Base-by-base conservation (phyloP, 2,888 invertebrate species). In the Plebejus anna region DNA sequence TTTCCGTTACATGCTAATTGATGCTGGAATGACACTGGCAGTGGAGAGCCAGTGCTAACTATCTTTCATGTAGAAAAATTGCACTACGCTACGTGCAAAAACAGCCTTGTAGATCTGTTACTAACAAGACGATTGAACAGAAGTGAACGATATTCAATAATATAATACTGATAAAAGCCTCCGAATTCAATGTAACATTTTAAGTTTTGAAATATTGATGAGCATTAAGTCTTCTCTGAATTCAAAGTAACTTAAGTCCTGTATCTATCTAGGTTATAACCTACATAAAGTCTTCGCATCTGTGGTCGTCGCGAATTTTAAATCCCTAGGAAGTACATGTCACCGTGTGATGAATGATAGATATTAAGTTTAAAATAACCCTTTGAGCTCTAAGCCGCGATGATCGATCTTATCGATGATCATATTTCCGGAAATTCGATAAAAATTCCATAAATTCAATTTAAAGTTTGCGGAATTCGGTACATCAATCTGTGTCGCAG, bases 401-500 rank as follows among this genome's bases (percentile, higher is more conserved):
- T 66, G 66, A 66, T 66, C 32, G 66, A 66, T 66, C 66, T 66
- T 32, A 36, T 66, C 13, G 66, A 13, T 66, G 32, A 66, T 61
- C 61, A 32, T 66, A 36, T 36, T 32, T 11, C 13, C 13, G 32
- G 13, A 36, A 36, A 66, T 66, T 36, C 66, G 66, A 66, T 32
- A 66, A 66, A 55, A 66, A 66, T 71, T 42, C 9, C 42, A 71
- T 71, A 71, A 51, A 51, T 73, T 73, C 55, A 73, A 73, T 73
- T 73, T 73, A 55, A 73, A 73, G 47, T 73, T 73, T 28, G 32
- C 16, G 13, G 28, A 73, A 55, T 32, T 42, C 47, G 72, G 22
- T 73, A 72, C 55, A 73, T 73, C 73, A 73, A 73, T 73, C 73
- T 73, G 73, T 55, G 73, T 73, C 73, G 51, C 47, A 38, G 71